These are phyloP conservation scores for Remorina albescens DNA, from an alignment of 2,797 vertebrate species.

Conservation along the genomic window DNA sequence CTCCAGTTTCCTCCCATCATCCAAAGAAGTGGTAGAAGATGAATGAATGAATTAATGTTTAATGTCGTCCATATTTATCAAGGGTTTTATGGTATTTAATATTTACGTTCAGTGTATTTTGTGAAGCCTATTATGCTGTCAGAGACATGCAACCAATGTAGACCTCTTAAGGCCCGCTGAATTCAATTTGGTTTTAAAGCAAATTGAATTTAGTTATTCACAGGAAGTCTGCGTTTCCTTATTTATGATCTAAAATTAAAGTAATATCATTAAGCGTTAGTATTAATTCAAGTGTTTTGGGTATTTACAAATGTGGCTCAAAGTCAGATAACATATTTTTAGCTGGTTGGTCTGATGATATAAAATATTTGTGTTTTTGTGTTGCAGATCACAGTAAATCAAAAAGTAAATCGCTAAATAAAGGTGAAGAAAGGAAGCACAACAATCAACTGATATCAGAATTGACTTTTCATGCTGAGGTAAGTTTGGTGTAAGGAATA, in stretches of 20 bases:
- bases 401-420: too few relatives aligned
- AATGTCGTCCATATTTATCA: too few relatives aligned
- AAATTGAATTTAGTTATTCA: not conserved
- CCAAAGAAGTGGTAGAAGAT: too few relatives aligned
- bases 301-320: not conserved
- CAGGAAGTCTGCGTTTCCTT: not conserved
- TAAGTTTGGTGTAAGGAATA: not conserved
- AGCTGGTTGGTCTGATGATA: not conserved
- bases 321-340: not conserved
- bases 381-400: constrained; percentile 18
- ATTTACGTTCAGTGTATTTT: not conserved
- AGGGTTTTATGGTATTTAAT: not conserved
- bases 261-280: not conserved
- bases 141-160: not conserved
- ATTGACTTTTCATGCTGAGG: not conserved
- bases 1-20: too few relatives aligned
- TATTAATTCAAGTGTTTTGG: not conserved
- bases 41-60: too few relatives aligned
- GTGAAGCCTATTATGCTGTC: not conserved
- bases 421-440: too few relatives aligned
- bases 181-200: too few relatives aligned
- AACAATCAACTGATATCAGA: not conserved
- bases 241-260: not conserved
- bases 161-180: not conserved
- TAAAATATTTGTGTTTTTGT: not conserved